Evolutionary conservation across 2,888 invertebrate species (phyloP).

Genomic region (Adelognathus sp.): DNA sequence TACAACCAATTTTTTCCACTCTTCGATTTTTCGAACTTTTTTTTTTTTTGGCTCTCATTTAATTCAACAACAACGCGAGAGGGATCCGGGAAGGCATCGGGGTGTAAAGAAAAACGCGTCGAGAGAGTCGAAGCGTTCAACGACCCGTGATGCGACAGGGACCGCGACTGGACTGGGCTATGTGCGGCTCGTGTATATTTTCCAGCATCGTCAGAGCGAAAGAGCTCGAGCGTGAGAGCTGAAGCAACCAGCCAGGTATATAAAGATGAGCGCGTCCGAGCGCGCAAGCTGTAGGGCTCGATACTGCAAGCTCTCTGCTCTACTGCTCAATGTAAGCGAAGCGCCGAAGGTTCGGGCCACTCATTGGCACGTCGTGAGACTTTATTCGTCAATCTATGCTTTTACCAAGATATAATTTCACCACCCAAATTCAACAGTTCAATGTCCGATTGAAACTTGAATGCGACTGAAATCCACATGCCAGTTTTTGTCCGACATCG

Average conservation of each 20-base stretch:
- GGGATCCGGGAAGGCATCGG: neutral
- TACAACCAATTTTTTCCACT: neutral
- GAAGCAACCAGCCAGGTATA: constrained; percentile 40
- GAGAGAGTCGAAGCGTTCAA: constrained; percentile 13
- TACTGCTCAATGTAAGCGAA: constrained; percentile 1
- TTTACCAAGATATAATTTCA: neutral
- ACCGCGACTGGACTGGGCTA: constrained; percentile 33
- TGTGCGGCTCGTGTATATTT: neutral
- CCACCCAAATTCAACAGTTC: neutral
- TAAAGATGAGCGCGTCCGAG: constrained; percentile 46
- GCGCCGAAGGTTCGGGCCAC: neutral
- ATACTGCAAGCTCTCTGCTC: constrained; percentile 36
- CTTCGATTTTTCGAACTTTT: neutral
- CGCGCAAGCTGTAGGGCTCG: constrained; percentile 31
- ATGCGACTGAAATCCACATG: neutral
- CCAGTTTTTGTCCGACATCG: neutral
- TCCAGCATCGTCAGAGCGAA: constrained; percentile 15
- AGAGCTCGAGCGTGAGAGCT: constrained; percentile 54
- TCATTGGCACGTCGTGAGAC: neutral
- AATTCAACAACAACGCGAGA: neutral
- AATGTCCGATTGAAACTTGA: neutral
- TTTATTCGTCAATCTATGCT: neutral
- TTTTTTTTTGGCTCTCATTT: neutral
- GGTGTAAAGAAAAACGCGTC: neutral
- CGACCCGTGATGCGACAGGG: constrained; percentile 47